Conservation (phyloP, 2,113 vertebrate species). For the Sitta europaea region DNA sequence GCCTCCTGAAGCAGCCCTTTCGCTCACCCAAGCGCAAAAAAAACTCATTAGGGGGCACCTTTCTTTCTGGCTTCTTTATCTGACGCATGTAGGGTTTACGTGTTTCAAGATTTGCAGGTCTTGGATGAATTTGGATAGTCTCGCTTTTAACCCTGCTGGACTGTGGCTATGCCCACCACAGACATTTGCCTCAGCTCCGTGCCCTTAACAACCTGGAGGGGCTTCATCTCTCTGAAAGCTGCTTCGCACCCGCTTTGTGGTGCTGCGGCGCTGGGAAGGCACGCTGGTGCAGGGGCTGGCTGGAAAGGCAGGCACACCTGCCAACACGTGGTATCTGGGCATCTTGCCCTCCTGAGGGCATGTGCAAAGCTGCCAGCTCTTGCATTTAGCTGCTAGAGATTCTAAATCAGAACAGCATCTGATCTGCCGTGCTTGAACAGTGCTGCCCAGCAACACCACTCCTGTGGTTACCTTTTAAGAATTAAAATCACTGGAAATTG, state of each 20-base stretch:
- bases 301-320: neutral
- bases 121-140: constrained; percentile 22
- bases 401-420: neutral
- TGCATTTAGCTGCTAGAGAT: neutral
- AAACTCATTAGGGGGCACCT: constrained; percentile 85
- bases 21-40: constrained; percentile 87
- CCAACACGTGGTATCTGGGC: neutral
- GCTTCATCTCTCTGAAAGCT: neutral
- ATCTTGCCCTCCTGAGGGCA: neutral
- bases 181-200: neutral
- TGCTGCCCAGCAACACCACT: neutral
- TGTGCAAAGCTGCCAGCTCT: neutral
- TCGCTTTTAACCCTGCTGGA: constrained; percentile 53
- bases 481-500: neutral
- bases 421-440: neutral
- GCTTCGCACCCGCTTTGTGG: neutral
- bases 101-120: constrained; percentile 76
- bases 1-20: constrained; percentile 76
- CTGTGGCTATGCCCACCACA: neutral
- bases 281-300: fast-evolving
- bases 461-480: neutral
- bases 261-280: neutral
- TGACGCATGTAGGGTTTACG: constrained; percentile 66
- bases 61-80: constrained; percentile 77
- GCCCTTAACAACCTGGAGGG: constrained; percentile 12